phyloP scores from a whole-genome alignment of 2,113 vertebrate genomes.

The Cynocephalus volans region DNA sequence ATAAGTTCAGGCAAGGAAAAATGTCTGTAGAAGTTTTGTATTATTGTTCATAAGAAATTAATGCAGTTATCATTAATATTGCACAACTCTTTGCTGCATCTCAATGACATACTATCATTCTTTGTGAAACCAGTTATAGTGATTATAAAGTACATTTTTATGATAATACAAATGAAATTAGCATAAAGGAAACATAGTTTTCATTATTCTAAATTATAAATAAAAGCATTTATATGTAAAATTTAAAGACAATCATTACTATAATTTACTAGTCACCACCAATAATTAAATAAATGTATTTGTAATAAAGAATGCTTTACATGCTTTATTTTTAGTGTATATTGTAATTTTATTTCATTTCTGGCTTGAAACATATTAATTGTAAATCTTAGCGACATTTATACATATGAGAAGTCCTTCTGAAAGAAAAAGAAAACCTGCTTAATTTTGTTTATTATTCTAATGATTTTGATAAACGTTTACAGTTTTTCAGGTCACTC shows the following conservation, averaged over 20 bases:
- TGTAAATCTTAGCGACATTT: background rate
- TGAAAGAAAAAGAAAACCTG: background rate
- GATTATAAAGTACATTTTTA: background rate
- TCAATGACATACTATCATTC: background rate
- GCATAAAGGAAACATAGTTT: background rate
- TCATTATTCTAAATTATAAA: constrained; percentile 25
- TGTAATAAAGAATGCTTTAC: background rate
- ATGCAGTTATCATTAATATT: background rate
- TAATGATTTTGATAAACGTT: background rate
- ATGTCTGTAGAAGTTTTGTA: constrained; percentile 1
- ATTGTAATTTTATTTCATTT: constrained; percentile 22
- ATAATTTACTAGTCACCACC: background rate
- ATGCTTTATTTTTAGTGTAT: background rate
- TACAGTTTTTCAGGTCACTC: background rate
- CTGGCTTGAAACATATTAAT: background rate
- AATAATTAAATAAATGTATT: background rate
- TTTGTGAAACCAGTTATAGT: background rate
- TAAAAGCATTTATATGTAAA: background rate
- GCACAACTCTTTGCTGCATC: background rate
- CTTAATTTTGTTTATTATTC: background rate
- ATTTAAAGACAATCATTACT: constrained; percentile 37
- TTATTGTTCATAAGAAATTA: background rate
- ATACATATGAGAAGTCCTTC: background rate
- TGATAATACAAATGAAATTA: constrained; percentile 7
- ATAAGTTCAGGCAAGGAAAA: background rate